Conservation (phyloP, 2,113 vertebrate genomes). For the Dasypus novemcinctus region DNA sequence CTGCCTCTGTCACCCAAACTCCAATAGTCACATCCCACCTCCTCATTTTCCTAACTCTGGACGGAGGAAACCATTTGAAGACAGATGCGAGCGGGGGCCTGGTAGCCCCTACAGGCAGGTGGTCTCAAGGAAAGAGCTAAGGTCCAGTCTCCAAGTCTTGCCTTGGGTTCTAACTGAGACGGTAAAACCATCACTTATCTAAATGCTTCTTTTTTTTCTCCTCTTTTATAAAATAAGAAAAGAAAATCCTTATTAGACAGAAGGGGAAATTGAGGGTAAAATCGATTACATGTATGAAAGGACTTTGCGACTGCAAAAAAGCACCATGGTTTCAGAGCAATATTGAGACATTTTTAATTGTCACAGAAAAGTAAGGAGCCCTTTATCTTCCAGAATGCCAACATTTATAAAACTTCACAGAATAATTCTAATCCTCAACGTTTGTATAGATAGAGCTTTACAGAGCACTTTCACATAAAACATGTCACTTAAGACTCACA, state of each 20-base stretch:
- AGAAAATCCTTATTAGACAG: background rate
- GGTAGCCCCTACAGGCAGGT: rapidly evolving
- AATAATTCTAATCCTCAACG: background rate
- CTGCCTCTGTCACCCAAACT: background rate
- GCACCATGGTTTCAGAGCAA: background rate
- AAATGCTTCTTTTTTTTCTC: background rate
- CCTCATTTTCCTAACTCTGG: background rate
- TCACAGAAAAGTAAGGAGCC: background rate
- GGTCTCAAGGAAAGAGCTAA: background rate
- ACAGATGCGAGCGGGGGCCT: background rate
- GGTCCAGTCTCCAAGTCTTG: background rate
- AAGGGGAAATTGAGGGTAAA: background rate
- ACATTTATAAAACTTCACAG: background rate
- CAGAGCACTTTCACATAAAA: background rate
- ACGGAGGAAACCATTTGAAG: background rate
- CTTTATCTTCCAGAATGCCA: background rate
- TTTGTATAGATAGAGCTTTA: background rate
- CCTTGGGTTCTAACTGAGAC: background rate
- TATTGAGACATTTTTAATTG: background rate
- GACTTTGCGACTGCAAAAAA: background rate
- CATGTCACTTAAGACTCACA: background rate
- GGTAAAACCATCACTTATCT: background rate
- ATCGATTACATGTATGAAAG: background rate
- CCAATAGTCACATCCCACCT: background rate
- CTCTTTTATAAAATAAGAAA: background rate